Evolutionary conservation across 2,113 vertebrate genomes (phyloP), one percentile per base, ranked within the genome.

Genomic region (Ranitomeya imitator): DNA sequence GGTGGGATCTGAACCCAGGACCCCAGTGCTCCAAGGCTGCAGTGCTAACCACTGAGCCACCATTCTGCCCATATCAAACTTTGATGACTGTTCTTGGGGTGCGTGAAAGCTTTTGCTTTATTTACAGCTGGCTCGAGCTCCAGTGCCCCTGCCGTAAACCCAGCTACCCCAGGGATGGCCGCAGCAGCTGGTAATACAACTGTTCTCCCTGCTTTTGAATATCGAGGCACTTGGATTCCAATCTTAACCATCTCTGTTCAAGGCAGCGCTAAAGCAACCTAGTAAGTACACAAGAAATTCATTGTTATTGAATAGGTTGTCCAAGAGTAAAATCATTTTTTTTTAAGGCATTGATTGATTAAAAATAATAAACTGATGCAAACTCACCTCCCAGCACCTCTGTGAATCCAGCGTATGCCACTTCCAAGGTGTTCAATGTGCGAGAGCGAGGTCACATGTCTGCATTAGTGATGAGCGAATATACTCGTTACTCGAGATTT

Each of bases 161-260:
- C 97, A 87, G 92, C 95, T 0, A 96, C 94, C 59, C 91, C 95
- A 0, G 98, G 97, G 86, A 92, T 94, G 76, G 94, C 95, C 78
- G 96, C 96, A 54, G 93, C 94, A 83, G 92, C 95, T 7, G 96
- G 96, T 26, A 94, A 94, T 90, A 93, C 96, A 71, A 97, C 93
- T 90, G 95, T 97, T 4, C 96, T 99, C 90, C 98, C 99, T 89
- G 99, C 98, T 0, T 99, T 99, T 93, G 99, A 99, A 91, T 99
- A 99, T 91, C 96, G 99, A 54, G 99, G 99, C 71, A 98, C 95
- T 79, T 99, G 99, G 99, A 99, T 99, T 91, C 99, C 99, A 12
- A 98, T 99, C 15, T 94, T 99, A 93, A 97, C 93, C 19, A 92
- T 99, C 89, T 98, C 97, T 73, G 94, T 98, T 52, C 99, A 99